Evolutionary conservation across 1,140 invertebrate species (phyloP).

Genomic region (Cataglyphis hispanica): DNA sequence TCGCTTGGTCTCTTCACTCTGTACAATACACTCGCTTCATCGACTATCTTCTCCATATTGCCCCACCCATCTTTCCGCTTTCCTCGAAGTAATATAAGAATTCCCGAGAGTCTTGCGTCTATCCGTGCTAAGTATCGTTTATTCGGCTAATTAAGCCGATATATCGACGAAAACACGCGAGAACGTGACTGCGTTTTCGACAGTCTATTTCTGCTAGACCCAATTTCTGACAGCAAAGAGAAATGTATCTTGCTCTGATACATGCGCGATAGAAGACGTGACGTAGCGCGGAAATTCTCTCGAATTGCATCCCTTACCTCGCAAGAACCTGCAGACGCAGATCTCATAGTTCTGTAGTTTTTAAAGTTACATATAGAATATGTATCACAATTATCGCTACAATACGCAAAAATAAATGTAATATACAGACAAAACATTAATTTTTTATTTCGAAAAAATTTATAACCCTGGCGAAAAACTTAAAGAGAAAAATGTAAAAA

Average conservation of each 20-base stretch:
- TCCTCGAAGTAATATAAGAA: conserved; percentile 66
- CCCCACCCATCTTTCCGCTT: background rate
- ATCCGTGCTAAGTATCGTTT: conserved; percentile 76
- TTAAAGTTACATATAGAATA: background rate
- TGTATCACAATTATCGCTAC: background rate
- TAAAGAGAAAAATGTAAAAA: background rate
- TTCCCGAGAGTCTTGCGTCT: conserved; percentile 63
- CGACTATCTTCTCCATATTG: conserved; percentile 61
- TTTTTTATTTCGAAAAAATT: background rate
- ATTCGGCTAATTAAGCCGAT: conserved; percentile 76
- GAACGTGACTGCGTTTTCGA: conserved; percentile 36
- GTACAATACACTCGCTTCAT: conserved; percentile 59
- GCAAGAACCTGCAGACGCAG: background rate
- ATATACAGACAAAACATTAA: background rate
- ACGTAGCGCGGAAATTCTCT: conserved; percentile 16
- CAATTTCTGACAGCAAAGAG: conserved; percentile 2
- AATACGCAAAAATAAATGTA: background rate
- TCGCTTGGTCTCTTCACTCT: conserved; percentile 45
- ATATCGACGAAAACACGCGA: conserved; percentile 38
- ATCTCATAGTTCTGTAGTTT: background rate
- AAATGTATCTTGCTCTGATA: conserved; percentile 43
- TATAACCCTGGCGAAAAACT: background rate
- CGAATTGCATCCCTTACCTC: background rate
- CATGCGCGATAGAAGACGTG: background rate
- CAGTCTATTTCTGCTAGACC: conserved; percentile 18